These are phyloP conservation scores for Tenthredo distinguenda DNA, from an alignment of 2,888 invertebrate genomes.

Conservation along the genomic window DNA sequence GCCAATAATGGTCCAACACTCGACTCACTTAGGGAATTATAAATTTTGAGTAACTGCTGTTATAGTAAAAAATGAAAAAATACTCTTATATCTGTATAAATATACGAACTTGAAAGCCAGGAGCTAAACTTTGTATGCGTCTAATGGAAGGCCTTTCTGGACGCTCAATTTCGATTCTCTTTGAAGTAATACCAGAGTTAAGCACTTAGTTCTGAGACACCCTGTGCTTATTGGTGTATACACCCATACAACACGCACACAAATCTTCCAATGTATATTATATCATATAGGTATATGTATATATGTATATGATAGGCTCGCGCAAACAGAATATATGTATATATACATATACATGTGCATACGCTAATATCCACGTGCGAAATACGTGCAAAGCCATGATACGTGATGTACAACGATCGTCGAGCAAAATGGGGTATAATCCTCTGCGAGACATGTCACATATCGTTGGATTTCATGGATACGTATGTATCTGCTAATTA, in stretches of 20 bases:
- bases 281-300: too few species aligned
- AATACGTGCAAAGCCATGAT: not conserved
- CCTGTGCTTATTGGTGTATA: not conserved
- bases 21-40: not conserved
- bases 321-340: not conserved
- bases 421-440: not conserved
- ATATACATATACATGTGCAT: too few species aligned
- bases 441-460: not conserved
- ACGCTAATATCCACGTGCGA: slow-evolving; percentile 1
- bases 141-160: not conserved
- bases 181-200: not conserved
- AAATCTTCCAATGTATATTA: not conserved
- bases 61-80: not conserved
- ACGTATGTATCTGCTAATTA: not conserved
- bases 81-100: not conserved
- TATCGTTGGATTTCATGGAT: slow-evolving; percentile 18
- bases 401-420: not conserved
- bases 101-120: not conserved
- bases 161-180: slow-evolving; percentile 6
- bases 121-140: not conserved
- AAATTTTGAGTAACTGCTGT: not conserved
- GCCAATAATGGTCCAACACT: not conserved
- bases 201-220: not conserved
- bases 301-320: not conserved
- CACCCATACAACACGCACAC: not conserved